Conservation (phyloP, 2,113 vertebrate species). For the Oophaga pumilio region DNA sequence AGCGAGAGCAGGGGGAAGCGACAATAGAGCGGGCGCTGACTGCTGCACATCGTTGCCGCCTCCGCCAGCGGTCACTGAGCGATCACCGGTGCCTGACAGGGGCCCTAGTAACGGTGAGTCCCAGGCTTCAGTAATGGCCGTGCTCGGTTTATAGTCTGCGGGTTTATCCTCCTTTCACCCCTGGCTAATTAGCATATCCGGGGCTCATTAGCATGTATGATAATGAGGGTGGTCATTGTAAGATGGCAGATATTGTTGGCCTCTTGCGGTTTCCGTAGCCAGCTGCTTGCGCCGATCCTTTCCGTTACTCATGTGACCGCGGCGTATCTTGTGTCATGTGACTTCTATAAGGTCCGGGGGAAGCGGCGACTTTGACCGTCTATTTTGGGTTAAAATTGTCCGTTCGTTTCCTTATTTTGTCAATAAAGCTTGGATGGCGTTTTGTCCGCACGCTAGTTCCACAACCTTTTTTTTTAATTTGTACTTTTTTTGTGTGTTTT, state of each 20-base stretch:
- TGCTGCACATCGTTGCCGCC: not conserved
- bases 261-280: not conserved
- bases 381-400: not conserved
- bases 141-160: not conserved
- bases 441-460: not conserved
- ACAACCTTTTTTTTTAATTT: too few relatives aligned
- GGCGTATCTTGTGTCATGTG: not conserved
- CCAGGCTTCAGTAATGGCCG: not conserved
- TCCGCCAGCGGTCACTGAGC: too few relatives aligned
- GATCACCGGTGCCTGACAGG: not conserved
- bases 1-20: slow-evolving; percentile 59
- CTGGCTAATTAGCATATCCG: not conserved
- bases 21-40: not conserved
- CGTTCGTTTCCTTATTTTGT: too few relatives aligned
- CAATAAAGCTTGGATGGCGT: not conserved
- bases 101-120: not conserved
- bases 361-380: not conserved
- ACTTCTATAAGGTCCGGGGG: not conserved
- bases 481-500: not conserved
- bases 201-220: not conserved
- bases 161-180: not conserved
- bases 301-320: too few relatives aligned
- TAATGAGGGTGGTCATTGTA: not conserved
- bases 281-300: too few relatives aligned
- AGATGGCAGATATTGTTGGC: not conserved